Conservation (phyloP, 1,140 invertebrate species). For the Ridgeia piscesae region DNA sequence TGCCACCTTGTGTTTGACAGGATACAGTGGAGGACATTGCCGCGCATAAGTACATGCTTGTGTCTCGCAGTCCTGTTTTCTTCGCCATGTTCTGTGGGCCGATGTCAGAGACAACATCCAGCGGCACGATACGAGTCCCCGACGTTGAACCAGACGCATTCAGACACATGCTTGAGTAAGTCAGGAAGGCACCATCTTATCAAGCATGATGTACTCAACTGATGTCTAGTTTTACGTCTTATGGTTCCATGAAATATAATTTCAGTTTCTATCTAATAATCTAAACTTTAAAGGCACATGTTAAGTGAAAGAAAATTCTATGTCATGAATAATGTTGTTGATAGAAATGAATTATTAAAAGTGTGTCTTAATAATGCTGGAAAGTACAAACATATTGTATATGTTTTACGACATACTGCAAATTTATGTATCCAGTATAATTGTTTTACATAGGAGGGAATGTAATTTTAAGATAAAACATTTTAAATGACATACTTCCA, state of each 20-base stretch:
- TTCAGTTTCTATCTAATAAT: not conserved
- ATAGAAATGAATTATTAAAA: too few relatives aligned
- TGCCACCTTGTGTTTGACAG: not conserved
- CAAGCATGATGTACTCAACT: too few relatives aligned
- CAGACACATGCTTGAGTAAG: conserved; percentile 70
- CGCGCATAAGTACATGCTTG: conserved; percentile 70
- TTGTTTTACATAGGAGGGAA: too few relatives aligned
- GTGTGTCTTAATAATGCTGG: not conserved
- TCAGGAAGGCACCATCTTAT: not conserved
- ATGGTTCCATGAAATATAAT: not conserved
- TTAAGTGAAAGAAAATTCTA: too few relatives aligned
- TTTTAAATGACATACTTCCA: not conserved
- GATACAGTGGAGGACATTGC: conserved; percentile 8
- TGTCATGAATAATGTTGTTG: too few relatives aligned
- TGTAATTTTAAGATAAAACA: not conserved
- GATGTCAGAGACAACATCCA: conserved; percentile 67
- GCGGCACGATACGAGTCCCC: conserved; percentile 71
- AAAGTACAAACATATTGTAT: not conserved
- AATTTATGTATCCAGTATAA: too few relatives aligned
- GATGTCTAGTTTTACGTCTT: not conserved
- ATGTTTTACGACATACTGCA: not conserved
- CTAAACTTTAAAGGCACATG: not conserved
- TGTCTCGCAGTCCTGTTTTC: not conserved
- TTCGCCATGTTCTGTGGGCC: conserved; percentile 72
- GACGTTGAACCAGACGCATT: conserved; percentile 85